Evolutionary conservation across 2,113 vertebrate genomes (phyloP).

Genomic region (Willisornis vidua): DNA sequence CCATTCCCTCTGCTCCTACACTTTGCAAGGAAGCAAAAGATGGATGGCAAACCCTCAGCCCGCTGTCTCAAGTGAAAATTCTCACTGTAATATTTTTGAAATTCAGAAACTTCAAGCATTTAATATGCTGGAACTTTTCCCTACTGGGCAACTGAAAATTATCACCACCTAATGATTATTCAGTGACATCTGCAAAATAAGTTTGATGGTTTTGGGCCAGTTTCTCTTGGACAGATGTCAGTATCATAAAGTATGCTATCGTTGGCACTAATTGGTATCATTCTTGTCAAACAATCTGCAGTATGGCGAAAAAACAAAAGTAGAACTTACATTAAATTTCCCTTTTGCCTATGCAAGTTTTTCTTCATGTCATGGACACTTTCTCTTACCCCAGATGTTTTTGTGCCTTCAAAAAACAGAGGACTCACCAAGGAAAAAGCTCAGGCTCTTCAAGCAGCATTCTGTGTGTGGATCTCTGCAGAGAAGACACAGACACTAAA

Average conservation of each 20-base stretch:
- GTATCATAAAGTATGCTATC: background rate
- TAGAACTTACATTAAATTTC: background rate
- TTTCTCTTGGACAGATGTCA: slow-evolving; percentile 33
- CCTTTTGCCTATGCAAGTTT: background rate
- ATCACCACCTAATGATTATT: slow-evolving; percentile 38
- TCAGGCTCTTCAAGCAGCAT: background rate
- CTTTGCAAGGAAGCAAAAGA: background rate
- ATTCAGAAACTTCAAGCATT: background rate
- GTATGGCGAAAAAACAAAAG: background rate
- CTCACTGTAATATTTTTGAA: background rate
- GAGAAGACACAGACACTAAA: slow-evolving; percentile 31
- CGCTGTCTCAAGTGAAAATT: background rate
- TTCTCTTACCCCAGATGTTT: background rate
- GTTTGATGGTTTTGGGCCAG: background rate
- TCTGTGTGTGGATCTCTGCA: background rate
- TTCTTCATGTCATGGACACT: background rate
- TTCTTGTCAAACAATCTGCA: background rate
- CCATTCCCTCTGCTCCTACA: background rate
- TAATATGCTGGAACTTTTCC: background rate
- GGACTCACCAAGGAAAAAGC: background rate
- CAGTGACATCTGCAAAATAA: slow-evolving; percentile 41
- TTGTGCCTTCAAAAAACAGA: background rate
- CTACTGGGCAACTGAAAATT: background rate
- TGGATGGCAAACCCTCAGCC: background rate
- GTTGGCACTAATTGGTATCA: background rate